A percentile compares a stretch with the other conserved stretches of the same genome.
Evolutionary conservation across 2,888 invertebrate species (phyloP).

Genomic region (Drosophila peninsularis): DNA sequence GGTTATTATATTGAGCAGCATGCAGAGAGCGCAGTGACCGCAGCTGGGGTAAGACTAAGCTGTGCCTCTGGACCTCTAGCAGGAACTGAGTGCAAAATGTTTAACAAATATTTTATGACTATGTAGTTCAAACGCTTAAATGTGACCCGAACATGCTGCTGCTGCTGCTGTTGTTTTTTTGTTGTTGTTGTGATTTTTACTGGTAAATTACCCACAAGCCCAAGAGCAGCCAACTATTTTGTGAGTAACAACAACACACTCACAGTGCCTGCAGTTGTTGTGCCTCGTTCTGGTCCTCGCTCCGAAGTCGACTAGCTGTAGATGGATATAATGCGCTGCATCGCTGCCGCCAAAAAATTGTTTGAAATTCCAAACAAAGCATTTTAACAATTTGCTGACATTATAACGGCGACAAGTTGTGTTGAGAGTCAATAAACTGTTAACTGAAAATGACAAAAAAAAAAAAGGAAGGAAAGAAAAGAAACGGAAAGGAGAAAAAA

Average conservation of each 20-base stretch:
- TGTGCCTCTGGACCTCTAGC: conserved; percentile 65
- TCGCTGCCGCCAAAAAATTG: conserved; percentile 67
- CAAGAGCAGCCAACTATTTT: conserved; percentile 54
- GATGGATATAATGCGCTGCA: conserved; percentile 33
- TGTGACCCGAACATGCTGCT: conserved; percentile 53
- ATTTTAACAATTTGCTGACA: conserved; percentile 80
- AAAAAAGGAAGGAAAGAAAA: conserved; percentile 18
- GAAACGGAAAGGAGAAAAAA: conserved; percentile 12
- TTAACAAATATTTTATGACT: conserved; percentile 79
- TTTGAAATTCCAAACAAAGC: conserved; percentile 78
- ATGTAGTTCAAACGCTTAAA: conserved; percentile 76
- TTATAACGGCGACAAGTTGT: conserved; percentile 79
- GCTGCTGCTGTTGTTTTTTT: conserved; percentile 20
- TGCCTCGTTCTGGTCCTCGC: conserved; percentile 1
- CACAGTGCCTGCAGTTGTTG: not conserved
- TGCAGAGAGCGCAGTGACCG: not conserved
- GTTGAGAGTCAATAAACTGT: conserved; percentile 77
- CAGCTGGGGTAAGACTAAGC: conserved; percentile 13
- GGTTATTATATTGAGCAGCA: conserved; percentile 62
- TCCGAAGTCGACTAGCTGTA: not conserved
- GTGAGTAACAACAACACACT: conserved; percentile 24
- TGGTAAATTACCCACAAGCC: conserved; percentile 71
- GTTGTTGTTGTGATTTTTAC: conserved; percentile 49
- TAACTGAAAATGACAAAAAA: conserved; percentile 53
- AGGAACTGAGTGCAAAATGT: conserved; percentile 75